These are phyloP conservation scores for Aspidapion aeneum DNA, from an alignment of 2,888 invertebrate species.

Conservation along the genomic window DNA sequence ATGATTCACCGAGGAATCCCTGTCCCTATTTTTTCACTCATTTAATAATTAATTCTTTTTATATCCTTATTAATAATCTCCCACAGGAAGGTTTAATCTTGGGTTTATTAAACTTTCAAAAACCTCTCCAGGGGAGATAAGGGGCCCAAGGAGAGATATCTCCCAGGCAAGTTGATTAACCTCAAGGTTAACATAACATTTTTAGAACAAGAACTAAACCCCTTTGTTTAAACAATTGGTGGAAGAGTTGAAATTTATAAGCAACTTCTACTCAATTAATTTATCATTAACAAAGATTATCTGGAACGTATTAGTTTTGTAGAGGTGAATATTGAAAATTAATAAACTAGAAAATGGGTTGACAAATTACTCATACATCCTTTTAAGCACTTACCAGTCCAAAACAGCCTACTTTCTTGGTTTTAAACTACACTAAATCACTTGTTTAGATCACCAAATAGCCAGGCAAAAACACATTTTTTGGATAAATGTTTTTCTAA, in stretches of 20 bases:
- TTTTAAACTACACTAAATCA: background rate
- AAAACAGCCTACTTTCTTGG: background rate
- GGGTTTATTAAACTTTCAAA: too few species aligned
- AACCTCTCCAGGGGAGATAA: background rate
- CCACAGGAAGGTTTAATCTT: too few species aligned
- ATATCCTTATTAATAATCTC: too few species aligned
- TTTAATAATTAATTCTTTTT: too few species aligned
- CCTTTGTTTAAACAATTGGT: background rate
- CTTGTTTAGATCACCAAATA: background rate
- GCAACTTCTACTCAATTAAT: background rate
- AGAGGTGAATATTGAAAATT: background rate
- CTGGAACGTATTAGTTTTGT: background rate
- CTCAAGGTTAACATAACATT: background rate
- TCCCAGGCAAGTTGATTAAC: background rate
- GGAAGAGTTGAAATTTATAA: background rate
- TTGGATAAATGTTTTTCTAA: background rate
- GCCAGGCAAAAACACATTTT: background rate
- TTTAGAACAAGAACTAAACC: background rate
- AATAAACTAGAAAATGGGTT: background rate
- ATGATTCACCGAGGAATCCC: too few species aligned
- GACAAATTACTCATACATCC: background rate
- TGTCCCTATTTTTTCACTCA: too few species aligned
- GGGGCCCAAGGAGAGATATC: background rate
- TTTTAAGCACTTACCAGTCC: background rate
- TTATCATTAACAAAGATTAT: background rate